phyloP scores from a whole-genome alignment of 2,113 vertebrate genomes.

The Atractosteus spatula region DNA sequence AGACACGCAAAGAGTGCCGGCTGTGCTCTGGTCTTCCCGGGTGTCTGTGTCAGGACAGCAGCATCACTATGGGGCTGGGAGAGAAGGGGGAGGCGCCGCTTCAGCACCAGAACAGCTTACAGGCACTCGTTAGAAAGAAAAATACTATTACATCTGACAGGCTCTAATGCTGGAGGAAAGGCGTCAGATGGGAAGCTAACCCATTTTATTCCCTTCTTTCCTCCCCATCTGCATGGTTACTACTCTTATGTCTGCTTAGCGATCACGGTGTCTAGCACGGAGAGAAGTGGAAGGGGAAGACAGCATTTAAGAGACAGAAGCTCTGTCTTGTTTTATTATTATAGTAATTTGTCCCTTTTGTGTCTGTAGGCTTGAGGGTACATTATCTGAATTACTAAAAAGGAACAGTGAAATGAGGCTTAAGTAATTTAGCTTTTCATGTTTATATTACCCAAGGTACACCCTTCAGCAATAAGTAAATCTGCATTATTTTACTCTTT shows the following conservation, averaged over 20 bases:
- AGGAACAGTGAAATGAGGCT: too few species aligned
- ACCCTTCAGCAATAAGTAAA: too few species aligned
- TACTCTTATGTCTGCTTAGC: too few species aligned
- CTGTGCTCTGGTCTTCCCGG: neutral
- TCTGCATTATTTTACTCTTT: too few species aligned
- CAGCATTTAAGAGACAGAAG: constrained; percentile 13
- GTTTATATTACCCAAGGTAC: too few species aligned
- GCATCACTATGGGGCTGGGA: neutral
- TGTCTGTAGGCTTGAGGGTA: too few species aligned
- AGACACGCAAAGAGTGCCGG: neutral
- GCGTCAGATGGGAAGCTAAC: neutral
- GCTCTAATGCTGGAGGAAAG: neutral
- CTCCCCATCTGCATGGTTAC: too few species aligned
- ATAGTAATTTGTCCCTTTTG: too few species aligned
- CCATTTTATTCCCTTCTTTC: neutral
- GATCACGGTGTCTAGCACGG: too few species aligned
- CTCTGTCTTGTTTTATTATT: constrained; percentile 23
- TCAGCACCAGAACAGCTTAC: neutral
- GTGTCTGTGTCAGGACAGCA: neutral
- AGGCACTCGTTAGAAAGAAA: neutral
- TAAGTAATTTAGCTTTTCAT: too few species aligned
- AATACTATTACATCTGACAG: constrained; percentile 3
- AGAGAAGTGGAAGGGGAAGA: too few species aligned
- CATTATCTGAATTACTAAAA: too few species aligned
- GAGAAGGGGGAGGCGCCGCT: neutral